Percentiles rank a stretch among this genome's conserved stretches.
phyloP scores from a whole-genome alignment of 2,797 vertebrate genomes.

The Atherinosoma microstoma region DNA sequence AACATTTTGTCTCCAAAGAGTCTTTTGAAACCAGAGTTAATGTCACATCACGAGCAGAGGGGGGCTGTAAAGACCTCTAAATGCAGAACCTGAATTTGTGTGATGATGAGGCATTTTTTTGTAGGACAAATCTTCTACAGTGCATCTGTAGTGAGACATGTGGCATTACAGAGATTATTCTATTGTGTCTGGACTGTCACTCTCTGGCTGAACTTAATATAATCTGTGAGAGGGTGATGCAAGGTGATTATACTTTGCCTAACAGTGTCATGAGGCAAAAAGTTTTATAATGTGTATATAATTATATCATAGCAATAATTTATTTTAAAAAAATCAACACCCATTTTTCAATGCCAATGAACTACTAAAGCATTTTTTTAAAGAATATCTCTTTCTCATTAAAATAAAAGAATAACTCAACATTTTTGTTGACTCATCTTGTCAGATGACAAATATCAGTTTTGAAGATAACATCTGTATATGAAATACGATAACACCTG shows the following conservation, averaged over 20 bases:
- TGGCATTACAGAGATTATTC: not conserved
- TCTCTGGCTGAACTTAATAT: not conserved
- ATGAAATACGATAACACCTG: not conserved
- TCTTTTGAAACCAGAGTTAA: conserved; percentile 5
- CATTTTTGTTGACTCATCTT: not conserved
- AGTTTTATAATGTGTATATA: not conserved
- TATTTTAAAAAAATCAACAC: not conserved
- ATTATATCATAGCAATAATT: not conserved
- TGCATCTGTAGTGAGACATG: not conserved
- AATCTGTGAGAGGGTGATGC: not conserved
- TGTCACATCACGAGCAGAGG: conserved; percentile 1
- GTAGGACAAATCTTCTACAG: not conserved
- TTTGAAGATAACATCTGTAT: no score
- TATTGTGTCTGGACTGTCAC: not conserved
- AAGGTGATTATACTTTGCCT: not conserved
- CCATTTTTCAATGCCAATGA: not conserved
- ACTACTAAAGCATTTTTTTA: not conserved
- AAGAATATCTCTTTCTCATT: not conserved
- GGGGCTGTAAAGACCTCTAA: conserved; percentile 1
- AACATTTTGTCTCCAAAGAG: not conserved
- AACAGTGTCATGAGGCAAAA: not conserved
- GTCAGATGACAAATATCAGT: not conserved
- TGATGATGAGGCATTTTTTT: not conserved
- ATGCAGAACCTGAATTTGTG: not conserved
- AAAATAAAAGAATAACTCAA: not conserved